phyloP scores from a whole-genome alignment of 2,113 vertebrate species.

The Rhodinocichla rosea region DNA sequence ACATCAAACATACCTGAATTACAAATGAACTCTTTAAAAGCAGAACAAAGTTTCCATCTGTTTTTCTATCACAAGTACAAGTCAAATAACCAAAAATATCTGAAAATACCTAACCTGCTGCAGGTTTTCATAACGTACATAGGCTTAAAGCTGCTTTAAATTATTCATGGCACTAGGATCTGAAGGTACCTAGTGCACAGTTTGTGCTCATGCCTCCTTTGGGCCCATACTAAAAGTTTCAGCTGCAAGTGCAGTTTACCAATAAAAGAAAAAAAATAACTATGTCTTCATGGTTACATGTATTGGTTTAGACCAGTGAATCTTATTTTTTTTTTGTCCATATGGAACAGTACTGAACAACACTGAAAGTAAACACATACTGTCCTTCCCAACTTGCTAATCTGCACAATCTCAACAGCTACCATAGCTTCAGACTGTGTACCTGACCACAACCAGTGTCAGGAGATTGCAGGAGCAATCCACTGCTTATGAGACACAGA shows the following conservation, averaged over 20 bases:
- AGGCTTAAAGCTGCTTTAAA: neutral
- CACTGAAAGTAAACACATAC: neutral
- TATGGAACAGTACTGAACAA: neutral
- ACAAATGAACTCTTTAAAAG: neutral
- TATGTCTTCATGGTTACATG: rapidly evolving
- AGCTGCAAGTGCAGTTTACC: neutral
- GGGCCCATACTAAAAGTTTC: neutral
- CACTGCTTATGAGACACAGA: neutral
- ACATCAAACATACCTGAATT: neutral
- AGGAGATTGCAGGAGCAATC: neutral
- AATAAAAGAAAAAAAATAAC: neutral
- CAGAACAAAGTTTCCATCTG: neutral
- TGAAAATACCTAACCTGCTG: neutral
- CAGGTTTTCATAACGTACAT: neutral
- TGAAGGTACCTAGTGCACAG: neutral
- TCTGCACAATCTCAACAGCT: neutral
- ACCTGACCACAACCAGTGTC: neutral
- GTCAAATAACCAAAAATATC: neutral
- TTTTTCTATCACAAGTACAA: neutral
- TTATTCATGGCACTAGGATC: neutral
- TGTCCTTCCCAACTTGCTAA: neutral
- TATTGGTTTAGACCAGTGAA: neutral
- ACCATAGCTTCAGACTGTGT: neutral
- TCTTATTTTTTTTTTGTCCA: neutral
- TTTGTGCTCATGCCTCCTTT: neutral